phyloP scores from a whole-genome alignment of 37 sponge, comb jelly and placozoan genomes.

The Halichondria panicea region DNA sequence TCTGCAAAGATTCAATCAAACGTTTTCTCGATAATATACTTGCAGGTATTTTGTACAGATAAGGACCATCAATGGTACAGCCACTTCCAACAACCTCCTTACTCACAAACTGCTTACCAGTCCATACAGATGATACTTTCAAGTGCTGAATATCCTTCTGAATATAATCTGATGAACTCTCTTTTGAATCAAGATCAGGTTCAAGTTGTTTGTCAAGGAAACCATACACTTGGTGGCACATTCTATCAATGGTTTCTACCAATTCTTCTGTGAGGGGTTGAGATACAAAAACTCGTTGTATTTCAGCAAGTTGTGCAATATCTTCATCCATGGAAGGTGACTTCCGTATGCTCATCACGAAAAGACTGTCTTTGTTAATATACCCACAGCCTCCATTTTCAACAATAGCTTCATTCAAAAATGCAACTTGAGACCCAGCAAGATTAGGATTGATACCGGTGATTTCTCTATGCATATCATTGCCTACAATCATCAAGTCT shows the following conservation, averaged over 20 bases:
- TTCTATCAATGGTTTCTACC: not conserved
- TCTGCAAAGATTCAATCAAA: constrained; percentile 15
- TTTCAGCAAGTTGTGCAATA: constrained; percentile 23
- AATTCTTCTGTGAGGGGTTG: too few relatives aligned
- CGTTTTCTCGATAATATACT: not conserved
- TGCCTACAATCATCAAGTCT: constrained; percentile 19
- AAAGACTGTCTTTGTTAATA: not conserved
- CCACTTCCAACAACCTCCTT: constrained; percentile 7
- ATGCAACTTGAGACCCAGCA: constrained; percentile 37
- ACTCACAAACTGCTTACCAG: constrained; percentile 9
- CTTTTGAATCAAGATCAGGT: too few relatives aligned
- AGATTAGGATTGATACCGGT: not conserved
- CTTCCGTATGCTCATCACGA: constrained; percentile 4
- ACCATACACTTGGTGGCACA: not conserved
- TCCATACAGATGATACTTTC: too few relatives aligned
- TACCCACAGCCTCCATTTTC: constrained; percentile 31
- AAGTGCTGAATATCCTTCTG: too few relatives aligned
- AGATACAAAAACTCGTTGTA: too few relatives aligned
- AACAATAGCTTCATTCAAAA: not conserved
- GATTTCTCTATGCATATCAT: too few relatives aligned
- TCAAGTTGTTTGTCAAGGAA: not conserved
- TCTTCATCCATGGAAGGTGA: constrained; percentile 28
- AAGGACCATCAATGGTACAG: constrained; percentile 44
- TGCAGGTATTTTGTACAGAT: constrained; percentile 40
- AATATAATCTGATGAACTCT: too few relatives aligned